Evolutionary conservation across 2,888 invertebrate genomes (phyloP), one percentile per base, ranked within the genome.

Genomic region (Brachypterus glaber): DNA sequence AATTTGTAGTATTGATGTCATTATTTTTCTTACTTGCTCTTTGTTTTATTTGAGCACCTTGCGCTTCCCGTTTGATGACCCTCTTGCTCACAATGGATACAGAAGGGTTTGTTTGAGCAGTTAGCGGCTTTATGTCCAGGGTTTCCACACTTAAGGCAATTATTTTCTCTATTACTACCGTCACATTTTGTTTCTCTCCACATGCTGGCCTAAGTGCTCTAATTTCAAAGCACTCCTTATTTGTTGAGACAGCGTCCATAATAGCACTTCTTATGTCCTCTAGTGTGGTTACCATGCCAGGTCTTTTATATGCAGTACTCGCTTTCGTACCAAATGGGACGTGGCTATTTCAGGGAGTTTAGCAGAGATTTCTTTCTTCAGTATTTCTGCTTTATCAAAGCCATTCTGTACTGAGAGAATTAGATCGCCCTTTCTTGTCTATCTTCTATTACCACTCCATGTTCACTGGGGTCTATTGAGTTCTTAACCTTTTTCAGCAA

Each of bases 131-230:
- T 15, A 31, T 31, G 31, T 4, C 31, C 31, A 31, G 4, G n/a
- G 3, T 15, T 4, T 15, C 31, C 11, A 9, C 31, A 31, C 16
- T 15, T 31, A 13, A 12, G 15, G 31, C 31, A 31, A 5, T 15
- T 31, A 4, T 4, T 4, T 15, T 15, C 31, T 13, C 15, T 15
- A 42, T 24, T 7, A 44, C 18, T 4, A 50, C 18, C 1, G 48
- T 46, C 7, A 32, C 43, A 25, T 50, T 50, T 16, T 45, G 44
- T 32, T 24, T 42, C 4, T 32, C 33, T n/a, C 41, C 47, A 16
- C 39, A 46, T 11, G 49, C 38, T 11, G 47, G 48, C 17, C 47
- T 14, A 2, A 48, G 43, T n/a, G 46, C 44, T 24, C 41, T 40
- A 1, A 48, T 43, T 17, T 39, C 43, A n/a, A 48, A 17, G 7